These are phyloP conservation scores for Popillia japonica DNA, from an alignment of 1,140 invertebrate genomes.

Conservation along the genomic window DNA sequence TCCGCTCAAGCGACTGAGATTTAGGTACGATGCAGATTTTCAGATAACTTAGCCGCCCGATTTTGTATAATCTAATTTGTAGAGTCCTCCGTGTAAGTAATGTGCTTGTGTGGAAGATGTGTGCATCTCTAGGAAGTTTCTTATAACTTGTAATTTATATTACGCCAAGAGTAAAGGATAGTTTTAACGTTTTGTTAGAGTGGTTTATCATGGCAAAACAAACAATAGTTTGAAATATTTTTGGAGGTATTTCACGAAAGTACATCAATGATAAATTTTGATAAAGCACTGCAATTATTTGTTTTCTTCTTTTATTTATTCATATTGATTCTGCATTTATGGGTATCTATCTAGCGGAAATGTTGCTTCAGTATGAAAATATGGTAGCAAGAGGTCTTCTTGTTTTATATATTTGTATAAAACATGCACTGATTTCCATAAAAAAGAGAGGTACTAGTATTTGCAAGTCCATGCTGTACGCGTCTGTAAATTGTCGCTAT, in stretches of 20 bases:
- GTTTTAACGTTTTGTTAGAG: not conserved
- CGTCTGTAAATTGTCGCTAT: conserved; percentile 47
- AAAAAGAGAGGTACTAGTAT: not conserved
- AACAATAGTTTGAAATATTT: too few relatives aligned
- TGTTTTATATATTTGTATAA: not conserved
- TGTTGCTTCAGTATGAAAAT: too few relatives aligned
- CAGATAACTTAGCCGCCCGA: not conserved
- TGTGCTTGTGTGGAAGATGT: not conserved
- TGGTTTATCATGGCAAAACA: not conserved
- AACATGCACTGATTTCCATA: not conserved
- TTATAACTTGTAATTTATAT: not conserved
- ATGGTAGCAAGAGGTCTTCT: too few relatives aligned
- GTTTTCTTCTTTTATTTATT: too few relatives aligned
- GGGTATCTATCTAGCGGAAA: too few relatives aligned
- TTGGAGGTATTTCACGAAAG: too few relatives aligned
- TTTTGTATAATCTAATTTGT: not conserved
- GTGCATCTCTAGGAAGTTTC: not conserved
- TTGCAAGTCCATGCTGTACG: conserved; percentile 18
- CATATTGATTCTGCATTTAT: too few relatives aligned
- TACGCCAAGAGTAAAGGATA: not conserved
- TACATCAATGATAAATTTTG: too few relatives aligned
- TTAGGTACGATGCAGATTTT: not conserved
- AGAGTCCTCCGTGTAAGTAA: not conserved
- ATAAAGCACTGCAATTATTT: too few relatives aligned
- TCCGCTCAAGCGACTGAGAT: not conserved